Evolutionary conservation across 2,797 vertebrate genomes (phyloP).

Genomic region (Microctenopoma lineatum): DNA sequence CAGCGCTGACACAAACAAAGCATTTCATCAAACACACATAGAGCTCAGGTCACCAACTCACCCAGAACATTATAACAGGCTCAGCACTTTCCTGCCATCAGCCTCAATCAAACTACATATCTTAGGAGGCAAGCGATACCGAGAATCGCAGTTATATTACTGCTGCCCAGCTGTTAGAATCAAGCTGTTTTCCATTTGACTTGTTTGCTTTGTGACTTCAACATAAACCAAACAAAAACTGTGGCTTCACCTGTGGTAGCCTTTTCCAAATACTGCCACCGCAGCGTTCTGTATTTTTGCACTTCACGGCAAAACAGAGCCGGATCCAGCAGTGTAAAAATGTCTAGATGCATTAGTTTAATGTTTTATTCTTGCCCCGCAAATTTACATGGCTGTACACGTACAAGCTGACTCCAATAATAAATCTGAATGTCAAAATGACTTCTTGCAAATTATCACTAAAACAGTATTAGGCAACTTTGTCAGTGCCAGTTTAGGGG

Average conservation of each 20-base stretch:
- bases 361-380: neutral
- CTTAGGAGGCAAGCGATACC: neutral
- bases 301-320: slow-evolving; percentile 15
- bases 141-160: neutral
- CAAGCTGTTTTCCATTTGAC: slow-evolving; percentile 19
- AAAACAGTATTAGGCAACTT: neutral
- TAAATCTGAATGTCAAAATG: neutral
- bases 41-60: neutral
- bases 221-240: neutral
- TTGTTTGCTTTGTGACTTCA: slow-evolving; percentile 33
- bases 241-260: slow-evolving; percentile 27
- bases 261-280: slow-evolving; percentile 21
- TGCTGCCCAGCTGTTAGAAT: slow-evolving; percentile 8
- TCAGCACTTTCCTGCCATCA: neutral
- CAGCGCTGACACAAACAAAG: slow-evolving; percentile 17
- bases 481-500: neutral
- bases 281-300: slow-evolving; percentile 20
- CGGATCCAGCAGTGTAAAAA: slow-evolving; percentile 23
- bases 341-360: slow-evolving; percentile 8
- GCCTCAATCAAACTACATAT: neutral
- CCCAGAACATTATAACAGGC: slow-evolving; percentile 17
- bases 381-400: neutral
- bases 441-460: neutral
- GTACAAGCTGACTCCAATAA: neutral
- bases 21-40: neutral